Base-by-base conservation (phyloP, 1,140 invertebrate species). In the Galendromus occidentalis region DNA sequence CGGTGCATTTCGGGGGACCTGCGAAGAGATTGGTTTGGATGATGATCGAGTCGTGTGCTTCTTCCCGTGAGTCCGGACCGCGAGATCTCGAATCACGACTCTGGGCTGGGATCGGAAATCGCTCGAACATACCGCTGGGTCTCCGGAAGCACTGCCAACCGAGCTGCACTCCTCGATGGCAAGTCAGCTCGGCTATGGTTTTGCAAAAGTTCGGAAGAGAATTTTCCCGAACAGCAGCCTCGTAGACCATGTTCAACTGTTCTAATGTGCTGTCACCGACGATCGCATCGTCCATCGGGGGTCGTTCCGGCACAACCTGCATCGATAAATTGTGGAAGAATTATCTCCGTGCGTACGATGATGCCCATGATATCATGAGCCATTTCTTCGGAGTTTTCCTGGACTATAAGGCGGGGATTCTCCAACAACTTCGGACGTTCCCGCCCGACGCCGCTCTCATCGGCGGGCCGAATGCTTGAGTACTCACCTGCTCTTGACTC, bases 271-370 rank as follows among this genome's bases (percentile, higher is more conserved):
- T 33, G 25, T 59, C 51, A 18, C 25, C 33, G 20, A 33, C 25
- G 14, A 59, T 22, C 1, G 51, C 51, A 59, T 59, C 51, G 20
- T 59, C 51, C 1, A 33, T 25, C 2, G 51, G 51, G 25, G 51
- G 25, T 59, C 51, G 14, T 59, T 59, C 51, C 14, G 51, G 51
- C 14, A 59, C 51, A 59, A 59, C 51, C 51, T 59, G 9, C 22
- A 22, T 22, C 45, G 14, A 17, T 14, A 39, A 39, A n/a, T n/a
- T 12, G n/a, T 12, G 4, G 28, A 47, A 22, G 14, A 47, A 47
- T 47, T n/a, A n/a, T n/a, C n/a, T n/a, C n/a, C n/a, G n/a, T n/a
- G n/a, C n/a, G n/a, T n/a, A n/a, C n/a, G n/a, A n/a, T n/a, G n/a
- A n/a, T n/a, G n/a, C n/a, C n/a, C n/a, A n/a, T n/a, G n/a, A n/a